phyloP scores from a whole-genome alignment of 2,797 vertebrate species.

The Platyrinchus mystaceus region DNA sequence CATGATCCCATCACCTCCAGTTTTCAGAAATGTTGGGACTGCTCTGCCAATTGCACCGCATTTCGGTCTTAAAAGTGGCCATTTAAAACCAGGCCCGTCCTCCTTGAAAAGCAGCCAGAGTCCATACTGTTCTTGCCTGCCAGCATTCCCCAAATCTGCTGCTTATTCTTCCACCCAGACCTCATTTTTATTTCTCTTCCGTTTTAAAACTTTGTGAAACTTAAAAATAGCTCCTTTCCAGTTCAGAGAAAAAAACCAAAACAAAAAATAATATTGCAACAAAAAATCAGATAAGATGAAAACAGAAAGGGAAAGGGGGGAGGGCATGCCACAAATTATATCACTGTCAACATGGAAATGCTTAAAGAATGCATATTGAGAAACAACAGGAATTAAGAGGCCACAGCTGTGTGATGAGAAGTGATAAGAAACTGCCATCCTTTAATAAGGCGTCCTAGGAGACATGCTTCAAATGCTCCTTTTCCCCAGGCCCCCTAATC shows the following conservation, averaged over 20 bases:
- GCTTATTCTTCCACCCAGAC: constrained; percentile 19
- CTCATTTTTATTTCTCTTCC: constrained; percentile 33
- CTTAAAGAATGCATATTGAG: constrained; percentile 70
- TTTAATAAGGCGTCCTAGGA: constrained; percentile 31
- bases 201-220: constrained; percentile 13
- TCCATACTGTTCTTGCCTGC: not conserved
- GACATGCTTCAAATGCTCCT: not conserved
- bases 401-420: constrained; percentile 53
- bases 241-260: constrained; percentile 48
- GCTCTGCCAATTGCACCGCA: not conserved
- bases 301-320: constrained; percentile 53
- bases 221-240: constrained; percentile 70
- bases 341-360: constrained; percentile 64
- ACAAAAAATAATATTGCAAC: constrained; percentile 27
- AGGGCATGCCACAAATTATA: constrained; percentile 65
- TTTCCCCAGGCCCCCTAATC: constrained; percentile 11
- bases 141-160: constrained; percentile 19
- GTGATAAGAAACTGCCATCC: constrained; percentile 45
- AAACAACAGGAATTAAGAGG: constrained; percentile 71
- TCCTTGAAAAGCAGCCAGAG: not conserved
- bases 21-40: not conserved
- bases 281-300: constrained; percentile 68
- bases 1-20: not conserved
- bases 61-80: not conserved
- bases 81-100: not conserved